Conservation (phyloP, 2,113 vertebrate species). For the Irena cyanogastra region DNA sequence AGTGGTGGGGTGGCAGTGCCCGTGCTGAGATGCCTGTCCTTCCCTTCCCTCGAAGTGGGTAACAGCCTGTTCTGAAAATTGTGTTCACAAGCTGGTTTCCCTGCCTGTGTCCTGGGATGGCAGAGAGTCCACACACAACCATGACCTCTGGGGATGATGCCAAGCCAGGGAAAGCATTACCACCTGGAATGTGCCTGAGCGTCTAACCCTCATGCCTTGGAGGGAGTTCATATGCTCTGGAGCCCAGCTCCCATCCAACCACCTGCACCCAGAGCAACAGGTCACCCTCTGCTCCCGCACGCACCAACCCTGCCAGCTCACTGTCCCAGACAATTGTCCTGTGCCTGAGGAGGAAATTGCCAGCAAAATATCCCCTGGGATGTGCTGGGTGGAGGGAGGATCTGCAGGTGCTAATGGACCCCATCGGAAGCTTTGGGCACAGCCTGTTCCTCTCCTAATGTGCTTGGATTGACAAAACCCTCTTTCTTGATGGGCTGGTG, state of each 20-base stretch:
- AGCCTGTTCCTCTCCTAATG: conserved; percentile 17
- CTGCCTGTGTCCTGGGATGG: background rate
- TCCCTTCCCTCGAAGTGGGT: too few species aligned
- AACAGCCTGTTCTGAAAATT: background rate
- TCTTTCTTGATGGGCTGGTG: background rate
- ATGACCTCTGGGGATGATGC: background rate
- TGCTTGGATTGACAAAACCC: background rate
- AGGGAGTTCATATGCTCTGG: background rate
- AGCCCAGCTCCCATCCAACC: background rate
- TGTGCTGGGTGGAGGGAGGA: background rate
- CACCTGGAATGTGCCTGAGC: fast-evolving
- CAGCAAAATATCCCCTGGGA: background rate
- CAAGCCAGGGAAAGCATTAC: background rate
- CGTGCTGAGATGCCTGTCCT: fast-evolving
- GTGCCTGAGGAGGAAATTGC: fast-evolving
- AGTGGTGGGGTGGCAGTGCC: background rate
- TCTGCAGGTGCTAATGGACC: background rate
- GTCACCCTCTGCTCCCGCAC: fast-evolving
- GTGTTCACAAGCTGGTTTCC: background rate
- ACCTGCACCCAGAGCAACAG: background rate
- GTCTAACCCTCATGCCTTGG: background rate
- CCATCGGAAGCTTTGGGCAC: background rate
- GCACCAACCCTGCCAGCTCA: background rate
- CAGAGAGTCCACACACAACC: background rate
- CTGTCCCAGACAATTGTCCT: background rate